Evolutionary conservation across 1,140 invertebrate species (phyloP), one percentile per base, ranked within the genome.

Genomic region (Riptortus pedestris): DNA sequence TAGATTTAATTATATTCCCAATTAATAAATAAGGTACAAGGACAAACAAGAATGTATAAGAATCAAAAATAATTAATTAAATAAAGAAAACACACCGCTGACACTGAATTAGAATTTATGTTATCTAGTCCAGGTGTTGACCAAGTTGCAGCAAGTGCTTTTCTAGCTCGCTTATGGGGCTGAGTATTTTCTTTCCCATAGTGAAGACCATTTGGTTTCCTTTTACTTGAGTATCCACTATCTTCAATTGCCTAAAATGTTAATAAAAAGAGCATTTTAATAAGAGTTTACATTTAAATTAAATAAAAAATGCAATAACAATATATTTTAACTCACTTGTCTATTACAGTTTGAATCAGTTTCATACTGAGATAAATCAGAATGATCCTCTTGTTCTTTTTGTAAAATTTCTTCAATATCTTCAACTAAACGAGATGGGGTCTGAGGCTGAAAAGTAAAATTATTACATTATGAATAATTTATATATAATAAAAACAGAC

Each of bases 351-450:
- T 76, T 9, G 66, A 64, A 69, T 77, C 74, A 68, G 76, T 74
- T 72, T 77, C 69, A 66, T 76, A 78, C 48, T 74, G 71, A 73
- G 79, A 68, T 71, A 74, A 55, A 62, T 81, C 79, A 74, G 79
- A 68, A 71, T 74, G 57, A 62, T 81, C 79, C 45, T 70, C 71
- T 47, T 81, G 80, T 69, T 90, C 88, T 67, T 87, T 84, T 69
- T 84, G 82, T 60, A 96, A 90, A 67, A 94, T 91, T 71, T 93
- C 90, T 0, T 88, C 88, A 5, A 95, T 81, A 69, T 94, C 91
- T 70, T 88, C 87, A 5, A 87, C 85, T 1, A 92, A 73, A 51
- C 85, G 78, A 20, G 85, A 87, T 0, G 91, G 90, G n/a, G 89
- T 91, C 5, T 87, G 84, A 0, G 86, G 85, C 64, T 73, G 64